Base-by-base conservation (phyloP, 2,888 invertebrate genomes). In the Pyrochroa serraticornis region DNA sequence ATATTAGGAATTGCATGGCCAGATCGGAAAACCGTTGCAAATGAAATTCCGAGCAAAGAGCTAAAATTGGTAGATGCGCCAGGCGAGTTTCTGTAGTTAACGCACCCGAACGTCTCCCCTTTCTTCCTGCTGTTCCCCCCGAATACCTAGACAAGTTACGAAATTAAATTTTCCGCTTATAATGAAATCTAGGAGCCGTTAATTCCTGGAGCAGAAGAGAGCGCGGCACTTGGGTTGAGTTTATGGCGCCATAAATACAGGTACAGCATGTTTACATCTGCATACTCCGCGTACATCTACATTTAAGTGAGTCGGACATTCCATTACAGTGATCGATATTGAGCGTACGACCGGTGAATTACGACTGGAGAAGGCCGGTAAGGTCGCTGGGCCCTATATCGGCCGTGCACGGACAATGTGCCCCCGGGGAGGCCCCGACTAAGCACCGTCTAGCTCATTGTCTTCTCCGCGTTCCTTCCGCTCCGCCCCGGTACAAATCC, bases 241-340 rank as follows among this genome's bases (percentile, higher is more conserved):
- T 62, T 59, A 62, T 49, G 58, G 50, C 59, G 52, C 50, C 53
- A 42, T 59, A 62, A 62, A 62, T 59, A 50, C 56, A 45, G 39
- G 56, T 48, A 44, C 48, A 55, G 45, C 50, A 37, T 56, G 56
- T 62, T 55, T 62, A 57, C 60, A 57, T 48, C 34, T 36, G 33
- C 52, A 49, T 50, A 41, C 38, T 50, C 41, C 56, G 55, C 44
- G 48, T 58, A 60, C 53, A 49, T 58, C 42, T 58, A 52, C 58
- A 50, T 58, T 60, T 58, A 58, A 63, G 63, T 59, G 57, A 63
- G 51, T 60, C 58, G 58, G 61, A 63, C 60, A 57, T 61, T 60
- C 65, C 61, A 65, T 63, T 65, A 61, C 48, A 45, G 56, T 62
- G 63, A 62, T 59, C 58, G 62, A 62, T 62, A 58, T 62, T 39